Percentiles rank a stretch among this genome's conserved stretches.
Conservation (phyloP, 1,140 invertebrate genomes). For the Apis mellifera region Amel_HAv3.1 CM009931.2:15104501-15105000, state of each 20-base stretch:
- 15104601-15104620: slow-evolving; percentile 13
- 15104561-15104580: slow-evolving; percentile 18
- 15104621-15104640: neutral
- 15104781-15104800: neutral
- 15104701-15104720: slow-evolving; percentile 15
- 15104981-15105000: slow-evolving; percentile 90
- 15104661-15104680: slow-evolving; percentile 44
- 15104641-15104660: slow-evolving; percentile 19
- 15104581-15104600: slow-evolving; percentile 17
- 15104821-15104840: slow-evolving; percentile 7
- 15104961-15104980: slow-evolving; percentile 77
- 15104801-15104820: slow-evolving; percentile 1
- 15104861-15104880: slow-evolving; percentile 72
- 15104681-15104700: slow-evolving; percentile 12
- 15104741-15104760: neutral
- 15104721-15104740: neutral
- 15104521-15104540: slow-evolving; percentile 37
- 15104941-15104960: slow-evolving; percentile 71
- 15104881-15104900: slow-evolving; percentile 61
- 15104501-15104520: slow-evolving; percentile 49
- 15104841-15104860: slow-evolving; percentile 30
- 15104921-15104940: slow-evolving; percentile 49
- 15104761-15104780: slow-evolving; percentile 5
- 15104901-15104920: slow-evolving; percentile 32
- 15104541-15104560: neutral